These are phyloP conservation scores for Drosophila sechellia DNA, from an alignment of 1,140 invertebrate genomes.

Conservation along the genomic window DNA sequence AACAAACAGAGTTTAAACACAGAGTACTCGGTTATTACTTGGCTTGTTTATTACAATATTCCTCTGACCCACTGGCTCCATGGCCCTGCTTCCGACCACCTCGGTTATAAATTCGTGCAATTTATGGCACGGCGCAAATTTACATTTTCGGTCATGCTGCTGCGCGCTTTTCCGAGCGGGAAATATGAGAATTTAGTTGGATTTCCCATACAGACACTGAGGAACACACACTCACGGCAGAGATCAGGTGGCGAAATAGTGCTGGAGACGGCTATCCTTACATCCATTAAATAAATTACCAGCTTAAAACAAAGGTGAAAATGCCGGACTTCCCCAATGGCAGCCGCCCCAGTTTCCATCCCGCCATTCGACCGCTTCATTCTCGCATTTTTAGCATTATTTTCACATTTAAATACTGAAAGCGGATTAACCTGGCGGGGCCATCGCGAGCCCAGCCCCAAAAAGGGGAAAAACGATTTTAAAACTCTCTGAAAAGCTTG, in stretches of 20 bases:
- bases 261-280: slow-evolving; percentile 48
- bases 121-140: slow-evolving; percentile 75
- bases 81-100: slow-evolving; percentile 28
- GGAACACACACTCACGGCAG: slow-evolving; percentile 18
- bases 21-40: slow-evolving; percentile 60
- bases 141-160: slow-evolving; percentile 56
- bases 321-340: slow-evolving; percentile 1
- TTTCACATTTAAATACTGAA: slow-evolving; percentile 81
- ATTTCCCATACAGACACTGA: slow-evolving; percentile 55
- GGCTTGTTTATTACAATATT: slow-evolving; percentile 78
- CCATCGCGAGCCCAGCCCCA: slow-evolving; percentile 16
- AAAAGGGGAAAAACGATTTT: slow-evolving; percentile 29
- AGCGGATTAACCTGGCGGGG: slow-evolving; percentile 72
- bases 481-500: slow-evolving; percentile 55
- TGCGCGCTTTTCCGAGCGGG: slow-evolving; percentile 60
- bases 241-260: slow-evolving; percentile 43
- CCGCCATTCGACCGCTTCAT: not conserved
- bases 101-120: slow-evolving; percentile 78
- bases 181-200: slow-evolving; percentile 72
- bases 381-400: slow-evolving; percentile 63
- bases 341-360: slow-evolving; percentile 2
- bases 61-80: slow-evolving; percentile 27
- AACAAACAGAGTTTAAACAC: slow-evolving; percentile 44
- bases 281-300: slow-evolving; percentile 66
- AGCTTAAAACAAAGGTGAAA: slow-evolving; percentile 41